phyloP scores from a whole-genome alignment of 2,113 vertebrate species.

The Smithornis capensis region DNA sequence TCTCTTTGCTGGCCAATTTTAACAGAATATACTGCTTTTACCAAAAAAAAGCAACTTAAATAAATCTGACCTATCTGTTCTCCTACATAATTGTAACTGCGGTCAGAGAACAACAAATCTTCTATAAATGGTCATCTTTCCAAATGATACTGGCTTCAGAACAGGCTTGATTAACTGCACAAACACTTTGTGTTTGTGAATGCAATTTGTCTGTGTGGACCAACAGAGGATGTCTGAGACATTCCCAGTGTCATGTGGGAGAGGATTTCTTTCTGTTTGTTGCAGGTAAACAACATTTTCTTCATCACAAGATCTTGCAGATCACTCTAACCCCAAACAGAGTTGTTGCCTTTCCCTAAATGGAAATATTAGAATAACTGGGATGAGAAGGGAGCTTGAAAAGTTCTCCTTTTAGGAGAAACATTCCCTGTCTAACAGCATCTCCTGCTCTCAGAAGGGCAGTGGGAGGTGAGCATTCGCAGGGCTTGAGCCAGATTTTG shows the following conservation, averaged over 20 bases:
- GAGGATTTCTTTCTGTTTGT: background rate
- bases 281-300: constrained; percentile 2
- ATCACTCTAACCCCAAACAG: background rate
- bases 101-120: constrained; percentile 41
- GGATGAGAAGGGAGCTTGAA: background rate
- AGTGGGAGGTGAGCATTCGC: background rate
- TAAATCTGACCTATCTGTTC: constrained; percentile 25
- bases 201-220: background rate
- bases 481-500: background rate
- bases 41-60: constrained; percentile 27
- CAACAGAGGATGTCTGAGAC: background rate
- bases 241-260: background rate
- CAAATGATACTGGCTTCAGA: constrained; percentile 38
- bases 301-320: background rate
- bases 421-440: background rate
- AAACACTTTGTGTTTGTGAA: background rate
- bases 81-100: background rate
- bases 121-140: constrained; percentile 62
- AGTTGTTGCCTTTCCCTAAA: background rate
- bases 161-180: background rate
- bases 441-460: background rate
- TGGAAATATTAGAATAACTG: background rate
- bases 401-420: background rate
- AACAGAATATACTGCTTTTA: constrained; percentile 23
- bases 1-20: constrained; percentile 1